A percentile compares a stretch with the other conserved stretches of the same genome.
These are phyloP conservation scores for Crambe crambe DNA, from an alignment of 37 sponge, comb jelly and placozoan species.

Conservation along the genomic window DNA sequence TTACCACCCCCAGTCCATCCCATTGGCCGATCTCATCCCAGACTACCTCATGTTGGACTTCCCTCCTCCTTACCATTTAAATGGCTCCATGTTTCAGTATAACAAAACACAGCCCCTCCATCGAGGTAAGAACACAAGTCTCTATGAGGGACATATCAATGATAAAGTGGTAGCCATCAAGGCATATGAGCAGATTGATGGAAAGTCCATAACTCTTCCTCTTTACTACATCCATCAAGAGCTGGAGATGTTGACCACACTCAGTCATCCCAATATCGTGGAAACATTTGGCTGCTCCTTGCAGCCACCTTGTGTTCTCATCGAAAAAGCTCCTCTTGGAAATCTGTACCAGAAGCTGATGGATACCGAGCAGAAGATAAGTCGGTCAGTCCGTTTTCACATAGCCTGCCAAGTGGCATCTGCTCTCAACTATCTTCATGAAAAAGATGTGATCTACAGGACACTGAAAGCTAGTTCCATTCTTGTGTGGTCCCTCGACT, in stretches of 20 bases:
- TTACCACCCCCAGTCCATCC: conserved; percentile 45
- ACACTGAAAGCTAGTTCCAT: conserved; percentile 77
- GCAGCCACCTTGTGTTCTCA: conserved; percentile 51
- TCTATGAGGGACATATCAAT: conserved; percentile 28
- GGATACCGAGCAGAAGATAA: conserved; percentile 61
- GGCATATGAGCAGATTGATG: conserved; percentile 19
- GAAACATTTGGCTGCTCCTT: conserved; percentile 48
- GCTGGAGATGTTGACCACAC: conserved; percentile 41
- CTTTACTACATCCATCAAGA: conserved; percentile 64
- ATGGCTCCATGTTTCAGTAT: conserved; percentile 3
- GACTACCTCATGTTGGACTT: conserved; percentile 70
- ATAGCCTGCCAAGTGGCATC: conserved; percentile 71
- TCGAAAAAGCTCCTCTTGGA: conserved; percentile 77
- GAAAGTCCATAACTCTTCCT: conserved; percentile 44
- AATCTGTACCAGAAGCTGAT: conserved; percentile 74
- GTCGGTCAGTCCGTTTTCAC: conserved; percentile 65
- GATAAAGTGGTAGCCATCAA: conserved; percentile 34
- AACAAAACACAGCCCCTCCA: conserved; percentile 37
- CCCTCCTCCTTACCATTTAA: conserved; percentile 27
- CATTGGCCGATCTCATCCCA: conserved; percentile 59
- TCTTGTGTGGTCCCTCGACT: conserved; percentile 80
- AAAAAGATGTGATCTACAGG: conserved; percentile 59
- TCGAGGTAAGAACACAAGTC: conserved; percentile 6
- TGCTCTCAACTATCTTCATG: conserved; percentile 69
- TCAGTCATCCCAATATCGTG: conserved; percentile 73